Evolutionary conservation across 2,888 invertebrate species (phyloP).

Genomic region (Anoncus sp.): DNA sequence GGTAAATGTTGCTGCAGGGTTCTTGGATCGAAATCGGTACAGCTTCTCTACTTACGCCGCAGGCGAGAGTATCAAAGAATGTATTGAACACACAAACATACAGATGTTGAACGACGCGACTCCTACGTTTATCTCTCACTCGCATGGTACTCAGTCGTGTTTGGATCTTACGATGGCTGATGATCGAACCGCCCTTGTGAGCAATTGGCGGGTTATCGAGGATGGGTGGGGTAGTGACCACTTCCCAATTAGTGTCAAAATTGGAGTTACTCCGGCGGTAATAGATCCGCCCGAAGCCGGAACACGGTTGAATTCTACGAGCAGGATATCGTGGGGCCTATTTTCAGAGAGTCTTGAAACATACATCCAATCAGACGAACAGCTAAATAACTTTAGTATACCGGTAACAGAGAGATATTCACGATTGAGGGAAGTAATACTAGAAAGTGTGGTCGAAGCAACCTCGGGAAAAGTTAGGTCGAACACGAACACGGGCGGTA

Average conservation of each 20-base stretch:
- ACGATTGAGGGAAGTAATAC: too few species aligned
- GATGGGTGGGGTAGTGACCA: slow-evolving; percentile 50
- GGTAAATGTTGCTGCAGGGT: too few species aligned
- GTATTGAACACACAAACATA: background rate
- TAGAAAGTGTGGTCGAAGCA: too few species aligned
- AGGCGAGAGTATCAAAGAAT: background rate
- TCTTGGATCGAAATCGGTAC: too few species aligned
- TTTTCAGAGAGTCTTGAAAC: slow-evolving; percentile 11
- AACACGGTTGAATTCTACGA: slow-evolving; percentile 3
- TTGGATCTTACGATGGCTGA: slow-evolving; percentile 35
- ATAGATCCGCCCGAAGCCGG: background rate
- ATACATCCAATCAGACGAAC: background rate
- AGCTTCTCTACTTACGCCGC: too few species aligned
- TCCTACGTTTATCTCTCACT: slow-evolving; percentile 14
- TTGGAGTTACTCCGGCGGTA: background rate
- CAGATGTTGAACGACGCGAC: slow-evolving; percentile 5
- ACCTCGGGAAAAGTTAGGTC: too few species aligned
- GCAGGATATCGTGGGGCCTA: slow-evolving; percentile 12
- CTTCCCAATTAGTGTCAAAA: slow-evolving; percentile 13
- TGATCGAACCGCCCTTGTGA: background rate
- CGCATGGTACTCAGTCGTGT: slow-evolving; percentile 12
- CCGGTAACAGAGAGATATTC: too few species aligned
- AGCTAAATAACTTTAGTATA: too few species aligned
- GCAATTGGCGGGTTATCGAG: slow-evolving; percentile 20
- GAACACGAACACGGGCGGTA: too few species aligned